Conservation (phyloP, 2,113 vertebrate species). For the Clarias magur region DNA sequence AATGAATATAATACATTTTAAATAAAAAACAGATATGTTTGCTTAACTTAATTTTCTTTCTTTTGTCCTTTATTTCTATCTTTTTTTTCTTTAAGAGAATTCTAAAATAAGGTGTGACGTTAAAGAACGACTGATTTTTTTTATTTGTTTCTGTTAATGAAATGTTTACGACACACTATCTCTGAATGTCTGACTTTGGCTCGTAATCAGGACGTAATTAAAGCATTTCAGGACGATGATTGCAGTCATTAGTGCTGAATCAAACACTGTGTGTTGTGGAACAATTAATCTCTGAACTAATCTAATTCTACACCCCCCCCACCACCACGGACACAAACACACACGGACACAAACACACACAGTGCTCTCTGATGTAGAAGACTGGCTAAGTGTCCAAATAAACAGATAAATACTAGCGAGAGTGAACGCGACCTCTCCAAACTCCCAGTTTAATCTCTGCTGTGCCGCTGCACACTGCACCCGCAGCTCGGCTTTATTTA, state of each 20-base stretch:
- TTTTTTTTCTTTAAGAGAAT: not conserved
- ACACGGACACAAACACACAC: constrained; percentile 1
- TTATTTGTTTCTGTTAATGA: not conserved
- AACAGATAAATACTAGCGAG: constrained; percentile 67
- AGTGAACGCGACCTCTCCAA: constrained; percentile 66
- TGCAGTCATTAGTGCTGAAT: not conserved
- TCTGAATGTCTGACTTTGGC: not conserved
- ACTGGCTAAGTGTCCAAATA: constrained; percentile 50
- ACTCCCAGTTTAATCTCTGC: constrained; percentile 78
- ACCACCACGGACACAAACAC: not conserved
- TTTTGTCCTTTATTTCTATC: not conserved
- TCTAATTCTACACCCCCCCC: not conserved
- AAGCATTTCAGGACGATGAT: not conserved
- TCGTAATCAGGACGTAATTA: not conserved
- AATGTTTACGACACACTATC: not conserved
- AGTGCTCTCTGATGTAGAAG: not conserved
- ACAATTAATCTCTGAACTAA: constrained; percentile 3
- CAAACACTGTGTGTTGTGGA: not conserved
- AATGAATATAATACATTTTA: not conserved
- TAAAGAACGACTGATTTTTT: not conserved
- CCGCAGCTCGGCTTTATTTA: constrained; percentile 76
- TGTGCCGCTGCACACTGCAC: constrained; percentile 68
- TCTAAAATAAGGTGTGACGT: not conserved
- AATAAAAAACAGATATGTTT: not conserved
- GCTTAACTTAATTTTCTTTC: not conserved